These are phyloP conservation scores for Hecatera dysodea DNA, from an alignment of 2,888 invertebrate genomes.

Conservation along the genomic window DNA sequence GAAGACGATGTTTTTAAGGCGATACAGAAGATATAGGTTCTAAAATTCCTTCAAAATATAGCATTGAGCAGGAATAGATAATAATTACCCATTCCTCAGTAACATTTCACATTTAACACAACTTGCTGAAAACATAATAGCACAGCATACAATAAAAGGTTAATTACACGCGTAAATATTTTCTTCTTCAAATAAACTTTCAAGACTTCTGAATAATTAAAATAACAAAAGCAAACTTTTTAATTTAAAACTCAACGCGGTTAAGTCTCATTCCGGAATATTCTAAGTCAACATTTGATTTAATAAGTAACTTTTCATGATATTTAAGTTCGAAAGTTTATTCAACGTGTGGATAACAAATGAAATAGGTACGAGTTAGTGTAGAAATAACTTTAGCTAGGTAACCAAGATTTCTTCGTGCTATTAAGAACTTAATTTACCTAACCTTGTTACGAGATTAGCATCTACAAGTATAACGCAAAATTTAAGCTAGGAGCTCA, in stretches of 20 bases:
- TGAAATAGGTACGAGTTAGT: slow-evolving; percentile 14
- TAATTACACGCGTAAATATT: slow-evolving; percentile 39
- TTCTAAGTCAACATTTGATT: slow-evolving; percentile 35
- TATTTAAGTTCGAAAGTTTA: slow-evolving; percentile 30
- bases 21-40: background rate
- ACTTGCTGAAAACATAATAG: slow-evolving; percentile 1
- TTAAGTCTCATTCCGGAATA: slow-evolving; percentile 35
- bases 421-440: slow-evolving; percentile 41
- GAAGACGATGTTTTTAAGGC: background rate
- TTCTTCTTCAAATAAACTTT: slow-evolving; percentile 29
- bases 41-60: background rate
- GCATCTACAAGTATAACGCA: slow-evolving; percentile 42
- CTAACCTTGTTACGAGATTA: slow-evolving; percentile 48
- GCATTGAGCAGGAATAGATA: background rate
- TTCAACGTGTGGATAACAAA: slow-evolving; percentile 19
- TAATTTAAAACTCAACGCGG: slow-evolving; percentile 35
- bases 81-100: background rate
- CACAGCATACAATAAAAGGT: slow-evolving; percentile 27
- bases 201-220: slow-evolving; percentile 46
- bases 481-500: slow-evolving; percentile 42
- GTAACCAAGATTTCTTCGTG: slow-evolving; percentile 42
- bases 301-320: slow-evolving; percentile 23
- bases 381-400: no score
- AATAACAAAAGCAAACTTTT: slow-evolving; percentile 47
- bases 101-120: background rate